Conservation (phyloP, 2,113 vertebrate genomes). For the Prinia subflava region DNA sequence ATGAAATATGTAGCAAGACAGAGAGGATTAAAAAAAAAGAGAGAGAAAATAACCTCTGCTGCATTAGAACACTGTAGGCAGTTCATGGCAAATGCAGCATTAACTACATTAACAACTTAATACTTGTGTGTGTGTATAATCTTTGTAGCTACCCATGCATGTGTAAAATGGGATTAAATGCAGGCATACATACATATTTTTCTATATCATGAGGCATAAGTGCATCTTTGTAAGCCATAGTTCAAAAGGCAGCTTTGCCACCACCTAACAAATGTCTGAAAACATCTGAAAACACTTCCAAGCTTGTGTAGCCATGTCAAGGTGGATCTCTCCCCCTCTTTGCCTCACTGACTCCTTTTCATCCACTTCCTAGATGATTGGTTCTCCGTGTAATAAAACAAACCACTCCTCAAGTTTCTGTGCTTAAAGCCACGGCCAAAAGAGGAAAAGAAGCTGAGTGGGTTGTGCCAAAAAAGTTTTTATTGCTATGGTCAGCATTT, state of each 20-base stretch:
- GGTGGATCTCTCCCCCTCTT: not conserved
- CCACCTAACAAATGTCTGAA: not conserved
- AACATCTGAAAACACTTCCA: not conserved
- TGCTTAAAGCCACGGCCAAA: not conserved
- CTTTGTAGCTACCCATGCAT: not conserved
- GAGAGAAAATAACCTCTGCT: not conserved
- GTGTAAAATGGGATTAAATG: not conserved
- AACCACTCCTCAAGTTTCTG: not conserved
- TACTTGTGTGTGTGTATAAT: not conserved
- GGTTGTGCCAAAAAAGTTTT: not conserved
- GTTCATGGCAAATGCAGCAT: not conserved
- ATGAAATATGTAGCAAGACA: not conserved
- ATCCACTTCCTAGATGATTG: not conserved
- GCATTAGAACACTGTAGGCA: not conserved
- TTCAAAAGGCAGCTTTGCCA: not conserved
- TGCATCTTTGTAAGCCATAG: not conserved
- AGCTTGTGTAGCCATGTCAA: not conserved
- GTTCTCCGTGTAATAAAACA: not conserved
- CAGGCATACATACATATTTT: not conserved
- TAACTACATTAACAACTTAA: not conserved
- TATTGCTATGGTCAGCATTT: not conserved
- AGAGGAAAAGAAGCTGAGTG: not conserved
- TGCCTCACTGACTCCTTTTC: not conserved
- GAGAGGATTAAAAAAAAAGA: not conserved
- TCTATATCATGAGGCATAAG: fast-evolving